Conservation (phyloP, 2,113 vertebrate species). For the Eretmochelys imbricata region DNA sequence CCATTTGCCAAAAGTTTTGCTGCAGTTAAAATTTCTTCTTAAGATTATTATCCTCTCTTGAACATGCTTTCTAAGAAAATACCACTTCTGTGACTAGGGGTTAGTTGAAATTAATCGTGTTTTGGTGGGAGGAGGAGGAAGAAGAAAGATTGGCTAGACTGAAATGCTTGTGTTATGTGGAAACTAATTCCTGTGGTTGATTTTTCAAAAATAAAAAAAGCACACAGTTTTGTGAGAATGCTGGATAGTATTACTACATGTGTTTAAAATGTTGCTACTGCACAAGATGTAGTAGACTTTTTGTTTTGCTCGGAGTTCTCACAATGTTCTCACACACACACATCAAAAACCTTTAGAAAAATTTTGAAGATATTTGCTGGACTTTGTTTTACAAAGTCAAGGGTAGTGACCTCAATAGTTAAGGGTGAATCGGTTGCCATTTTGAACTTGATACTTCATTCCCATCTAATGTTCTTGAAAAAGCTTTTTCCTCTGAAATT, state of each 20-base stretch:
- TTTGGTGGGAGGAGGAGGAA: not conserved
- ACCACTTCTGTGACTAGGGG: not conserved
- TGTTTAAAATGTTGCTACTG: not conserved
- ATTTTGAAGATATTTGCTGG: constrained; percentile 24
- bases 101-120: not conserved
- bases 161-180: not conserved
- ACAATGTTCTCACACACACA: not conserved
- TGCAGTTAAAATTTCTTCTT: not conserved
- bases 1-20: not conserved
- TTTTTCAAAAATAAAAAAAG: not conserved
- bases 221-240: not conserved
- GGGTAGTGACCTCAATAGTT: constrained; percentile 4
- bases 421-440: constrained; percentile 35
- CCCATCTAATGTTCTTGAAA: not conserved
- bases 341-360: constrained; percentile 21
- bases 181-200: not conserved
- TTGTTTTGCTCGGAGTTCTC: constrained; percentile 16
- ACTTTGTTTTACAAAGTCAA: constrained; percentile 9
- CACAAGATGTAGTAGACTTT: not conserved
- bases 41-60: not conserved
- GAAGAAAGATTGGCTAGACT: not conserved
- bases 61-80: not conserved
- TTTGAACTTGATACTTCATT: not conserved
- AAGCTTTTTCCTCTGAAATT: not conserved
- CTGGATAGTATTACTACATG: not conserved